Evolutionary conservation across 2,888 invertebrate genomes (phyloP), one percentile per base, ranked within the genome.

Genomic region (Julus scandinavius): DNA sequence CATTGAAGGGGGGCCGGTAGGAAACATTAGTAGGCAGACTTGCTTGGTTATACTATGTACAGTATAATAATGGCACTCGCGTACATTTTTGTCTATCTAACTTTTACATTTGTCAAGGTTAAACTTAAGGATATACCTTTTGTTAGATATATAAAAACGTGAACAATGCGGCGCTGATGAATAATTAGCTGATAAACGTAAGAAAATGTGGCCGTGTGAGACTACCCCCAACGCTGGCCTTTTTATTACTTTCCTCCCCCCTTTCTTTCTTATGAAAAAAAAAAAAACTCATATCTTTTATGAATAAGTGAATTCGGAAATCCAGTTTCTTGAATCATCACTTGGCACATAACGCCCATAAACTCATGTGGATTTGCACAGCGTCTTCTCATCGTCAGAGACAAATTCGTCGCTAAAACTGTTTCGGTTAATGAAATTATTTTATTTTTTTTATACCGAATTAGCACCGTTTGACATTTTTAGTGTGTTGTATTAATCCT

Each of bases 161-260:
- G 58, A 63, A 63, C 58, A 63, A 63, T 63, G 58, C 58, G n/a
- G 58, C 58, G 58, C 58, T 63, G 58, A 63, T 63, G 58, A 63
- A 63, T 63, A 63, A 63, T 63, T 63, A 63, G 58, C 58, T 63
- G 58, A 63, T 63, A 63, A 63, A 63, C 58, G 58, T 63, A 63
- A 63, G 58, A 63, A 63, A 63, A 63, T n/a, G 58, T 63, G 58
- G 58, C 58, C n/a, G 58, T 63, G 58, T 63, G 58, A 63, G 58
- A 63, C 17, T 63, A 63, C 17, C 17, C 58, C 58, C 17, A 15
- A 1, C 11, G 54, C 15, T n/a, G 58, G 58, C 17, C 58, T 63
- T 63, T 54, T 63, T 63, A 63, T 63, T 13, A n/a, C n/a, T n/a
- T 63, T n/a, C 45, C 45, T 2, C 45, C 45, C 45, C 5, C 45